Conservation (phyloP, 2,888 invertebrate genomes). For the Sipunculus nudus region DNA sequence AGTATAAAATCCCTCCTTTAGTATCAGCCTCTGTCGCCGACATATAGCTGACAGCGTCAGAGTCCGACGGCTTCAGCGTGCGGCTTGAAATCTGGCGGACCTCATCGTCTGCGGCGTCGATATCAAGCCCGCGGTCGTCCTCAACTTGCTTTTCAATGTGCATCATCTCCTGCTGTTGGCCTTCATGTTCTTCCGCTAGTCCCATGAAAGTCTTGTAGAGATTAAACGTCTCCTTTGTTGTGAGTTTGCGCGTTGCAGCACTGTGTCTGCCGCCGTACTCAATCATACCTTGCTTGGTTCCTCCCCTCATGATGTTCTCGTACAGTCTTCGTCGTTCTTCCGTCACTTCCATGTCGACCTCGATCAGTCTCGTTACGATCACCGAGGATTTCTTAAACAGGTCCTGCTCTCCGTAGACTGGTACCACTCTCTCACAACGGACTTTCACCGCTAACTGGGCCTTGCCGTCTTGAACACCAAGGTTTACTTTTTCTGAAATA, state of each 20-base stretch:
- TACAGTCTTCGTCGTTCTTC: slow-evolving; percentile 59
- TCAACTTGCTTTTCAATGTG: slow-evolving; percentile 33
- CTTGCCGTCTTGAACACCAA: slow-evolving; percentile 37
- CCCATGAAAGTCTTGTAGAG: slow-evolving; percentile 62
- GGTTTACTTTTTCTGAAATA: slow-evolving; percentile 45
- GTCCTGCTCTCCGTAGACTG: slow-evolving; percentile 60
- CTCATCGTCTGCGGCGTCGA: background rate
- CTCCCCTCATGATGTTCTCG: slow-evolving; percentile 48
- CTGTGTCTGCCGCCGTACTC: slow-evolving; percentile 1
- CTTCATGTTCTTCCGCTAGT: slow-evolving; percentile 56
- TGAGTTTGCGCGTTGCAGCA: slow-evolving; percentile 38
- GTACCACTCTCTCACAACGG: slow-evolving; percentile 61
- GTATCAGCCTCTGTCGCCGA: no score
- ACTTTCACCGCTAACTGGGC: slow-evolving; percentile 52
- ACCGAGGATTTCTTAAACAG: slow-evolving; percentile 64
- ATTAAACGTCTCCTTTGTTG: slow-evolving; percentile 59
- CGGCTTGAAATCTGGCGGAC: background rate
- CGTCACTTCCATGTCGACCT: slow-evolving; percentile 62
- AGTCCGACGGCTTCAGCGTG: slow-evolving; percentile 3
- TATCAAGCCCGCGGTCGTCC: slow-evolving; percentile 21
- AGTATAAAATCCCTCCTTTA: no score
- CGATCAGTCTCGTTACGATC: slow-evolving; percentile 61
- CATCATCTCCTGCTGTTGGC: slow-evolving; percentile 11
- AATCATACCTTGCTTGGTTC: background rate
- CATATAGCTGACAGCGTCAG: background rate